Evolutionary conservation across 2,113 vertebrate species (phyloP).

Genomic region (Platichthys flesus): DNA sequence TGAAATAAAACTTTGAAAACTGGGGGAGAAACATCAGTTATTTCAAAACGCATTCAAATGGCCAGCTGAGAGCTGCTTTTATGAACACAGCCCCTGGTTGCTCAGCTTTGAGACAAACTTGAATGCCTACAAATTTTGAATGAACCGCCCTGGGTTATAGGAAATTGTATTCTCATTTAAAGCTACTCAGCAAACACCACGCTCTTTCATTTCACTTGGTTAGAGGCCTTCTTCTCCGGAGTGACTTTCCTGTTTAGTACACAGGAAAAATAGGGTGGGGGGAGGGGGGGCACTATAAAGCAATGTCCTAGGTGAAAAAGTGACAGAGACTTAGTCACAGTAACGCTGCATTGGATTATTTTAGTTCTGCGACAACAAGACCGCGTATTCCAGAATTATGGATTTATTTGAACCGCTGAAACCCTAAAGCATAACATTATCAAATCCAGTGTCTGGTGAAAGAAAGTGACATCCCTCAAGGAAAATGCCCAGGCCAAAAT

Average conservation of each 20-base stretch:
- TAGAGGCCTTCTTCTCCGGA: constrained; percentile 43
- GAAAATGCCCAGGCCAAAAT: constrained; percentile 53
- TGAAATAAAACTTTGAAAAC: constrained; percentile 26
- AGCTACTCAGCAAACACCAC: constrained; percentile 65
- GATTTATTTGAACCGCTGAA: constrained; percentile 54
- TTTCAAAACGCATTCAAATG: constrained; percentile 47
- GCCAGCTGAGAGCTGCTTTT: constrained; percentile 45
- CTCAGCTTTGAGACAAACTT: constrained; percentile 47
- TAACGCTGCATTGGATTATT: constrained; percentile 31
- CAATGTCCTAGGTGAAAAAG: constrained; percentile 18
- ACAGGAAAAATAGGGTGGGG: constrained; percentile 19
- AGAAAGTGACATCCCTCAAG: constrained; percentile 54
- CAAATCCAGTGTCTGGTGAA: constrained; percentile 37
- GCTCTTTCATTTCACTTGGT: constrained; percentile 60
- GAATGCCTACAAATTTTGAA: constrained; percentile 66
- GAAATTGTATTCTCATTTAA: constrained; percentile 75
- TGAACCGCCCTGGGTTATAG: constrained; percentile 62
- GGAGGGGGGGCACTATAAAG: constrained; percentile 29
- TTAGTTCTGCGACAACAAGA: constrained; percentile 35
- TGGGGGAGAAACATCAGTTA: constrained; percentile 4
- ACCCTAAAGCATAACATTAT: constrained; percentile 41
- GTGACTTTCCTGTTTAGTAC: constrained; percentile 47
- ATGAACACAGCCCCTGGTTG: constrained; percentile 36
- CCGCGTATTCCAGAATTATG: constrained; percentile 44
- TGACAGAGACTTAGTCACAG: constrained; percentile 42